phyloP scores from a whole-genome alignment of 1,140 invertebrate species.

The Lineus longissimus region DNA sequence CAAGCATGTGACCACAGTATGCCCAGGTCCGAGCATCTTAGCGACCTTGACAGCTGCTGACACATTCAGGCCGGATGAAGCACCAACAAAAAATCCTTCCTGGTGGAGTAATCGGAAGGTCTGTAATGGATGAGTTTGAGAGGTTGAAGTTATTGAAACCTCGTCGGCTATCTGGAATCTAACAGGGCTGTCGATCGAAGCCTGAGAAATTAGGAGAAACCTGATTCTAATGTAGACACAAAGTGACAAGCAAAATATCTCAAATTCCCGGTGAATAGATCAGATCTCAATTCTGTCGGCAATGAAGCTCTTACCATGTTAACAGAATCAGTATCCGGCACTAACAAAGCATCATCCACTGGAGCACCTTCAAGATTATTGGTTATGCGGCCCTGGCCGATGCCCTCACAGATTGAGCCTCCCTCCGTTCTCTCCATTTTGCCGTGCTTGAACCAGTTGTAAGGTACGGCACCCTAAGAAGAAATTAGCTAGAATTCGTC shows the following conservation, averaged over 20 bases:
- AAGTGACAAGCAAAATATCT: too few relatives aligned
- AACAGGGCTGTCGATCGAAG: too few relatives aligned
- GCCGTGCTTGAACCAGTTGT: slow-evolving; percentile 50
- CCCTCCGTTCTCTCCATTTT: slow-evolving; percentile 50
- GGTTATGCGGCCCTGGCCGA: slow-evolving; percentile 53
- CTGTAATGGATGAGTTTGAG: slow-evolving; percentile 21
- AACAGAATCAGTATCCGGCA: slow-evolving; percentile 47
- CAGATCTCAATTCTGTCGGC: too few relatives aligned
- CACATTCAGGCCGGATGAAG: slow-evolving; percentile 53
- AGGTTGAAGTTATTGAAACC: neutral
- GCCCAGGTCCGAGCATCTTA: slow-evolving; percentile 46
- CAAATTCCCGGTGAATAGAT: too few relatives aligned
- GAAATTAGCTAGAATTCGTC: neutral
- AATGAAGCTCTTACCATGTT: slow-evolving; percentile 42
- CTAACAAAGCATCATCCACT: slow-evolving; percentile 46
- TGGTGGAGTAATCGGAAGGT: slow-evolving; percentile 50
- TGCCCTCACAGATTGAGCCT: slow-evolving; percentile 51
- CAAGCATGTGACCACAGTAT: slow-evolving; percentile 51
- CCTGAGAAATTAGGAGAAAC: too few relatives aligned
- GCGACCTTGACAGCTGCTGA: slow-evolving; percentile 45
- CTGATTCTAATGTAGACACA: too few relatives aligned
- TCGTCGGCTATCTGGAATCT: too few relatives aligned
- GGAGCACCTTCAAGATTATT: slow-evolving; percentile 49
- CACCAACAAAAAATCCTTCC: slow-evolving; percentile 53
- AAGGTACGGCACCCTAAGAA: slow-evolving; percentile 49